Evolutionary conservation across 2,113 vertebrate species (phyloP), one percentile per base, ranked within the genome.

Genomic region (Vulpes lagopus): DNA sequence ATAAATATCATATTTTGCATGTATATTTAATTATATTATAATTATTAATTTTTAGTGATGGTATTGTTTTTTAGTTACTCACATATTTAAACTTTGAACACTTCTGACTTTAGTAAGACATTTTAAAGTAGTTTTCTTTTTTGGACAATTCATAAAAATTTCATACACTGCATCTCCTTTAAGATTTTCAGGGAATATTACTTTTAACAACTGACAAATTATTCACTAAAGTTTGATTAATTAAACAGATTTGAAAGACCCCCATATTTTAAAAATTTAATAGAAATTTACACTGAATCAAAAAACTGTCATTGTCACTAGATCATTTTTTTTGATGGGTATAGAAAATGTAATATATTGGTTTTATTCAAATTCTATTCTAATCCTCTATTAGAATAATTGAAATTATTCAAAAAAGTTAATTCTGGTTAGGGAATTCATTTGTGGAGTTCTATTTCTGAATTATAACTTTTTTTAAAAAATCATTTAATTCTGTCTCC

Each of bases 361-460:
- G 51, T 65, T 93, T 97, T 93, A 96, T 96, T 97, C 95, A 95
- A 95, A 79, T 90, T 6, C 5, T 76, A 73, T 53, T 94, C 53
- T 92, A 97, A 89, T 92, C 19, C 27, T 92, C 25, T 49, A 93
- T 91, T 83, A 84, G 10, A 62, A 80, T 30, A 91, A 83, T 84
- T 95, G 69, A 88, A 96, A 86, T 93, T 83, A 94, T 87, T 96
- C 55, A 83, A 60, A 95, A 95, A 55, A 88, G 57, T 96, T 95
- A 91, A 86, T 96, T 95, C 43, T 65, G n/a, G 10, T 78, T 88
- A 88, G 49, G 55, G 43, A 94, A 82, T 83, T 95, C 92, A 92
- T 94, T 86, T 82, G 91, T 83, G 79, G 55, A 74, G 55, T 73
- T 87, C 81, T 90, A 73, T 96, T 96, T 96, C 59, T 93, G 81